These are phyloP conservation scores for Colletes gigas DNA, from an alignment of 1,140 invertebrate genomes.

Conservation along the genomic window DNA sequence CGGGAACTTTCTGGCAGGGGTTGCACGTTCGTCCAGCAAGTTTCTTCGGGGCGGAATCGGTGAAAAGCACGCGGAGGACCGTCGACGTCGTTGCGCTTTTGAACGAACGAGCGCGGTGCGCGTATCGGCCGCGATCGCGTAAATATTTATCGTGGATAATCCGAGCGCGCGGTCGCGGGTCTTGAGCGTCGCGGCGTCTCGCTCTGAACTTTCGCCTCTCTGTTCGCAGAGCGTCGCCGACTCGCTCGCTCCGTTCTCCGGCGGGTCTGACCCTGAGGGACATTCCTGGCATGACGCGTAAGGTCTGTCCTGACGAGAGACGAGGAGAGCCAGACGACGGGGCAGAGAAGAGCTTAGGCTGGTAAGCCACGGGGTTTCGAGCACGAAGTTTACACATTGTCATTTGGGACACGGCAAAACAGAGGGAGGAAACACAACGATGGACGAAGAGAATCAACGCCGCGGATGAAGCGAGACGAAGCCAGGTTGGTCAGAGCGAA, in stretches of 20 bases:
- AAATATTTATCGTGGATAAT: slow-evolving; percentile 65
- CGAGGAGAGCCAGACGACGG: slow-evolving; percentile 40
- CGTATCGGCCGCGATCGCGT: slow-evolving; percentile 13
- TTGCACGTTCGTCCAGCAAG: no score
- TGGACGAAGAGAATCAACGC: neutral
- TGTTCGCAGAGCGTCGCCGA: neutral
- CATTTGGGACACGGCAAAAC: slow-evolving; percentile 62
- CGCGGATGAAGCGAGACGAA: neutral
- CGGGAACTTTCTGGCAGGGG: no score
- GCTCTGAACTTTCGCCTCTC: neutral
- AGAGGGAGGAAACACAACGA: neutral
- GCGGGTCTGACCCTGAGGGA: slow-evolving; percentile 64
- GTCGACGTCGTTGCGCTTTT: slow-evolving; percentile 46
- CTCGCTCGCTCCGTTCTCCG: neutral
- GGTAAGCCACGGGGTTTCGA: slow-evolving; percentile 64
- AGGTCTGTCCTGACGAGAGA: slow-evolving; percentile 34
- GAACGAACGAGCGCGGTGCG: slow-evolving; percentile 34
- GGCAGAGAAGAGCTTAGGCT: slow-evolving; percentile 53
- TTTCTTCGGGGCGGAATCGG: no score
- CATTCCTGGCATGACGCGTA: slow-evolving; percentile 64
- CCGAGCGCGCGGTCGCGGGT: slow-evolving; percentile 19
- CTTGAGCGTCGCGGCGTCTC: neutral
- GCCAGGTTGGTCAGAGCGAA: neutral
- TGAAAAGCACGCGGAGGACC: no score
- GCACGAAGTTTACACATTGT: slow-evolving; percentile 72